A percentile compares a stretch with the other conserved stretches of the same genome.
phyloP scores from a whole-genome alignment of 2,113 vertebrate species.

The Cyrtonyx montezumae region DNA sequence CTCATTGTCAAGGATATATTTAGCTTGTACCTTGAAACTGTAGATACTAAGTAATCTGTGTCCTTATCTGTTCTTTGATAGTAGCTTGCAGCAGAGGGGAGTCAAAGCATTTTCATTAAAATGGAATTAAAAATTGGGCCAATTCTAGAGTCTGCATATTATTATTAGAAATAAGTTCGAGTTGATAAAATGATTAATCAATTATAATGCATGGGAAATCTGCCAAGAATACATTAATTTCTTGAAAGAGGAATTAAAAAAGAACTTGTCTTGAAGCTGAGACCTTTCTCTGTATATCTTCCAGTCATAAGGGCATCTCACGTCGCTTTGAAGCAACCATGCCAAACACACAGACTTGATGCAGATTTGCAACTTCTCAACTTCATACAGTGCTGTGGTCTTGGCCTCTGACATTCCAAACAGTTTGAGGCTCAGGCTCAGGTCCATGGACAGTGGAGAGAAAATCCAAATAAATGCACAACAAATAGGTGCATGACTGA shows the following conservation, averaged over 20 bases:
- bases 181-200: background rate
- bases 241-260: background rate
- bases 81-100: background rate
- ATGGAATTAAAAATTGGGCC: background rate
- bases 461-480: background rate
- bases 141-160: background rate
- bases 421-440: background rate
- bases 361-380: background rate
- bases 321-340: background rate
- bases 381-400: accelerated
- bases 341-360: background rate
- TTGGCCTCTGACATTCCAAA: background rate
- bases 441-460: background rate
- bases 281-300: background rate
- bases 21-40: background rate
- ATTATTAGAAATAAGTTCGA: background rate
- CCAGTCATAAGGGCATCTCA: background rate
- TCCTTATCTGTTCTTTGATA: background rate
- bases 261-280: background rate
- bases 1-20: slow-evolving; percentile 6
- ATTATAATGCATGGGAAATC: background rate
- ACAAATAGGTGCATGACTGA: background rate
- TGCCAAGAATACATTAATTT: background rate
- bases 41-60: background rate
- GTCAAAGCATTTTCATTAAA: background rate